Percentiles rank a stretch among this genome's conserved stretches.
Evolutionary conservation across 2,113 vertebrate species (phyloP).

Genomic region (Chaetops frenatus): DNA sequence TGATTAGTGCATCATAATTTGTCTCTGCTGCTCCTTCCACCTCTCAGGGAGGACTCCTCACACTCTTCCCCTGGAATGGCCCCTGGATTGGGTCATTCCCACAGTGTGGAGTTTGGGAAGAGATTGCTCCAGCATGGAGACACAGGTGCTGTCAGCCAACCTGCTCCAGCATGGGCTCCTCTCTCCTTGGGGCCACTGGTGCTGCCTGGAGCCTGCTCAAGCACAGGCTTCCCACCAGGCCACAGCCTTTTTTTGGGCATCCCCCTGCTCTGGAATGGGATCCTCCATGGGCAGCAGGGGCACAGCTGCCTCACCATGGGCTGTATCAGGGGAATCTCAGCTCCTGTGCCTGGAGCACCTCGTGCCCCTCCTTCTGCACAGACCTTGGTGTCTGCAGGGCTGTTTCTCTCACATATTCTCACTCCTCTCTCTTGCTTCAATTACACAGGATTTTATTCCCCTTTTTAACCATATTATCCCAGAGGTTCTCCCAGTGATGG

Average conservation of each 20-base stretch:
- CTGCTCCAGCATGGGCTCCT: not conserved
- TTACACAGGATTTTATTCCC: not conserved
- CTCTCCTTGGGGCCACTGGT: too few species aligned
- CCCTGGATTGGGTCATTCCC: not conserved
- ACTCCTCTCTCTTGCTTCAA: not conserved
- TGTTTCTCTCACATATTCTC: not conserved
- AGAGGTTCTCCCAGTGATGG: not conserved
- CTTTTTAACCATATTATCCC: not conserved
- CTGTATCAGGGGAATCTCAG: not conserved
- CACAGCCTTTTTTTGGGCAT: not conserved
- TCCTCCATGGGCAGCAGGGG: not conserved
- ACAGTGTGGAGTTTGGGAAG: not conserved
- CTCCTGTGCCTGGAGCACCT: fast-evolving
- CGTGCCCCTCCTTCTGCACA: not conserved
- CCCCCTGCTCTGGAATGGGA: not conserved
- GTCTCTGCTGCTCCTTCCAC: not conserved
- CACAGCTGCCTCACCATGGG: not conserved
- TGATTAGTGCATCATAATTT: too few species aligned
- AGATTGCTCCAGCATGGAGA: not conserved
- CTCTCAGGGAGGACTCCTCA: not conserved
- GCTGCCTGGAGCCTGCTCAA: not conserved
- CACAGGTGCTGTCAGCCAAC: not conserved
- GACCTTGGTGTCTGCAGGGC: not conserved
- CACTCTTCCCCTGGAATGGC: not conserved
- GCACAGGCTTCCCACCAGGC: too few species aligned